Percentiles rank a stretch among this genome's conserved stretches.
Conservation (phyloP, 2,797 vertebrate genomes). For the Halcyon badia region DNA sequence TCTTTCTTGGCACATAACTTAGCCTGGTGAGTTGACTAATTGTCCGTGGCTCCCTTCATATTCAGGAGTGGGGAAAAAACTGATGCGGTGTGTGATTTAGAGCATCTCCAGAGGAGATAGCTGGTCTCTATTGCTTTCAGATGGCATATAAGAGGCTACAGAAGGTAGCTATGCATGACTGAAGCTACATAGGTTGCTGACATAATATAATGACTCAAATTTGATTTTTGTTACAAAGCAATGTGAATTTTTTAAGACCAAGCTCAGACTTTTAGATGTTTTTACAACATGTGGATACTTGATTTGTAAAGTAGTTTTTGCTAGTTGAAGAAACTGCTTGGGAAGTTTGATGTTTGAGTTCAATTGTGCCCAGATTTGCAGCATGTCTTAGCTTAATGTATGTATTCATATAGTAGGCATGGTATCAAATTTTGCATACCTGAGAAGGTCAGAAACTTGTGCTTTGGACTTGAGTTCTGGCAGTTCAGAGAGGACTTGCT, state of each 20-base stretch:
- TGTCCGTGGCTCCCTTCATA: not conserved
- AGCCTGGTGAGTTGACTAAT: not conserved
- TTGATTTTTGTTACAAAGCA: not conserved
- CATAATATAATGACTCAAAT: not conserved
- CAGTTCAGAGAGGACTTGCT: not conserved
- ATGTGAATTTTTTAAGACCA: not conserved
- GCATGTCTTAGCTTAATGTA: not conserved
- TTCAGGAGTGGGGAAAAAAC: not conserved
- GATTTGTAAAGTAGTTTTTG: not conserved
- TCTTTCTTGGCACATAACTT: not conserved
- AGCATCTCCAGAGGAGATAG: not conserved
- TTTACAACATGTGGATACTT: accelerated
- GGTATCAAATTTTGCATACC: not conserved
- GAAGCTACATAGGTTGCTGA: not conserved
- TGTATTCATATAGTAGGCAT: not conserved
- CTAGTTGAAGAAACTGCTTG: not conserved
- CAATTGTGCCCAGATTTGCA: not conserved
- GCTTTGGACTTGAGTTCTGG: not conserved
- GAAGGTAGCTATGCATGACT: not conserved
- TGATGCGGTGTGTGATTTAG: not conserved
- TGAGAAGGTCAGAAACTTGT: not conserved
- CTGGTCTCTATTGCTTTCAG: not conserved
- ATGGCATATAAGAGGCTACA: accelerated
- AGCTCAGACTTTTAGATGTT: not conserved
- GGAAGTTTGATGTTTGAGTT: not conserved